Evolutionary conservation across 2,113 vertebrate species (phyloP), one percentile per base, ranked within the genome.

Genomic region (Chamaetylas fuelleborni): DNA sequence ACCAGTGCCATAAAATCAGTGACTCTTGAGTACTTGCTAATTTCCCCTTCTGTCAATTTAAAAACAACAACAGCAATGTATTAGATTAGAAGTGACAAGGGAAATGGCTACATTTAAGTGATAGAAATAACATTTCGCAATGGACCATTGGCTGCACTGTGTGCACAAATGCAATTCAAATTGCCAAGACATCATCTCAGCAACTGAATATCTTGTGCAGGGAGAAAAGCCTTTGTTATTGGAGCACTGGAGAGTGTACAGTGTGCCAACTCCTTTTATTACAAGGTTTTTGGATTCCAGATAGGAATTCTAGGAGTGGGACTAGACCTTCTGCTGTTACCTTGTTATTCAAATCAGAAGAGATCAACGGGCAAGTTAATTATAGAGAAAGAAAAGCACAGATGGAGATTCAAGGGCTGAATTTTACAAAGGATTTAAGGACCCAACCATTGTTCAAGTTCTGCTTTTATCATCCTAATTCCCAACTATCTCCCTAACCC

Each of bases 331-430:
- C 51, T 78, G 56, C 69, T 81, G 11, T 24, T 60, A 51, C n/a
- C 36, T 47, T 89, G 18, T 29, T 40, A 40, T 29, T 80, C 11
- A n/a, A 50, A 65, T 62, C 36, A 70, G 51, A 84, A 79, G 26
- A 69, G 13, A 64, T 24, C 0, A 0, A 57, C 3, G 2, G 11
- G 31, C 11, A 43, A 45, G 11, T 70, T 57, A 69, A 73, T 45
- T 50, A 36, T 8, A 54, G 40, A 67, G 43, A 45, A 78, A 47
- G 13, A 57, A 14, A 58, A 78, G 22, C 6, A 50, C 6, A 74
- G 38, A 45, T 38, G 15, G 23, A 81, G 29, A 71, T 42, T 64
- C 61, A 71, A 67, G 28, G 23, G 7, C 19, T 72, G 33, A 73
- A 23, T 72, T 90, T 72, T 56, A 57, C 9, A 9, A 45, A 72